Base-by-base conservation (phyloP, 2,113 vertebrate species). In the Podilymbus podiceps region DNA sequence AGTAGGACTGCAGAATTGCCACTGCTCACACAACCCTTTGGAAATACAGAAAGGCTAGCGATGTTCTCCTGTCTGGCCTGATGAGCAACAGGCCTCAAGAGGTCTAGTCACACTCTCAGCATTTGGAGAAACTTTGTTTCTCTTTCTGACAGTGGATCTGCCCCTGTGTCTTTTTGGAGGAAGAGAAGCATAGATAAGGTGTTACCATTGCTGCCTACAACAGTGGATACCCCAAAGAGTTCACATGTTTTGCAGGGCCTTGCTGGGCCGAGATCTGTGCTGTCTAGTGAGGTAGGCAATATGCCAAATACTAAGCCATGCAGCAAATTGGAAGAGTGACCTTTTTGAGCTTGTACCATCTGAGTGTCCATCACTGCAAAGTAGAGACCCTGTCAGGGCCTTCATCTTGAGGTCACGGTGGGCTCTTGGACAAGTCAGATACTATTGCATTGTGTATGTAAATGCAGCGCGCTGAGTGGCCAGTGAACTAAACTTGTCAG, bases 341-440 rank as follows among this genome's bases (percentile, higher is more conserved):
- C 38, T 23, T n/a, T 40, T 19, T 22, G 46, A 67, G 52, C 49
- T 35, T 31, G 42, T 6, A 23, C 13, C 0, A 2, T 15, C 46
- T 20, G 10, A 47, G 12, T 11, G 17, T 47, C 38, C 0, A 2
- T 58, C 10, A 2, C 40, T 19, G 12, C 17, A 12, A 47, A 49
- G 30, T 10, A 21, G 15, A 55, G 49, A 42, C 15, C 12, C 8
- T 6, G 5, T 42, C 0, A 1, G n/a, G 30, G 31, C 12, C 15
- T 73, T 31, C 18, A 49, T 17, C 52, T 83, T 1, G 1, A 82
- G 56, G 50, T 58, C 35, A 35, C 5, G 9, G 18, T 28, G 12
- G 18, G 18, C n/a, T 68, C 56, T 63, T 21, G 23, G 42, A 47
- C n/a, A 30, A 25, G 13, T 75, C 35, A 52, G 40, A 27, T 35